A percentile compares a stretch with the other conserved stretches of the same genome.
phyloP scores from a whole-genome alignment of 2,888 invertebrate species.

The Caenorhabditis sp. region DNA sequence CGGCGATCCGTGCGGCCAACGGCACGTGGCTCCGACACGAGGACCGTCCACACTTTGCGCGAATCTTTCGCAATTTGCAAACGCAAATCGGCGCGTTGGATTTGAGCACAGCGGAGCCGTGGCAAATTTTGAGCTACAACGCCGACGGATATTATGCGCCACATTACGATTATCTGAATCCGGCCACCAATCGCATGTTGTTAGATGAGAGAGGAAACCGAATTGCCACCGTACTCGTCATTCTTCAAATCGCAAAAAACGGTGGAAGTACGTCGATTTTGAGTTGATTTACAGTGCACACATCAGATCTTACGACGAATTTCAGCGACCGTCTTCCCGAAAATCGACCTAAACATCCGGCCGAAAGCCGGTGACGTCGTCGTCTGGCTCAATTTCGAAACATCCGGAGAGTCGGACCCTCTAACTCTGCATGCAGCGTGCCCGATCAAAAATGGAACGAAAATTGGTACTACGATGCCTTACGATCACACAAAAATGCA shows the following conservation, averaged over 20 bases:
- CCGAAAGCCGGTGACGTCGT: slow-evolving; percentile 70
- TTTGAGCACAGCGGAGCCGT: slow-evolving; percentile 39
- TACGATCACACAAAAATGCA: not conserved
- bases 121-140: slow-evolving; percentile 62
- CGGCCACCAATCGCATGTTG: slow-evolving; percentile 60
- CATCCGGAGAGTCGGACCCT: slow-evolving; percentile 51
- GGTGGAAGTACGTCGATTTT: slow-evolving; percentile 63
- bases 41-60: not conserved
- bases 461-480: slow-evolving; percentile 59
- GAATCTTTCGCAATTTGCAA: slow-evolving; percentile 33
- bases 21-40: slow-evolving; percentile 49
- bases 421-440: slow-evolving; percentile 65
- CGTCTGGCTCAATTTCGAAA: slow-evolving; percentile 70
- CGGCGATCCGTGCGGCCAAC: slow-evolving; percentile 40
- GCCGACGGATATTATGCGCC: slow-evolving; percentile 71
- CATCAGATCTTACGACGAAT: not conserved
- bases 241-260: slow-evolving; percentile 65
- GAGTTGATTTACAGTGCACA: too few species aligned
- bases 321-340: slow-evolving; percentile 69
- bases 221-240: slow-evolving; percentile 68
- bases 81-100: slow-evolving; percentile 19
- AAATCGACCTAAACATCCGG: slow-evolving; percentile 59
- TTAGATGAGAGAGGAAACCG: slow-evolving; percentile 65
- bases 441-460: slow-evolving; percentile 64
- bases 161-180: slow-evolving; percentile 70